These are phyloP conservation scores for Scyliorhinus canicula DNA, from an alignment of 2,797 vertebrate species.

Conservation along the genomic window DNA sequence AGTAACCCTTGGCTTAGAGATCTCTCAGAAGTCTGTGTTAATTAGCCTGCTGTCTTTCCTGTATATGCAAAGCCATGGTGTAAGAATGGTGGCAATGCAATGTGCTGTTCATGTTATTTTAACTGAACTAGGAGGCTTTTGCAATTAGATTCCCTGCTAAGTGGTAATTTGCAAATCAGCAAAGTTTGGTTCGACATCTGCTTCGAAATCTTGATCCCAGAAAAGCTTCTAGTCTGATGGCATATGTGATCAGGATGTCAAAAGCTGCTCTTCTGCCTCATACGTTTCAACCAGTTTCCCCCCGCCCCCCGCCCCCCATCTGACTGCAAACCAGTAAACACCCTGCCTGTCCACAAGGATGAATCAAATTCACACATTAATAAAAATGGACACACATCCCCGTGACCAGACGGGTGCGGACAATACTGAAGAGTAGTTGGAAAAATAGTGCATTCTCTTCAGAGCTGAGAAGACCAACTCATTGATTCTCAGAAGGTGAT, in stretches of 20 bases:
- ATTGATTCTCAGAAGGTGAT: background rate
- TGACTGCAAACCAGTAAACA: background rate
- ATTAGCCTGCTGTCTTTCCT: constrained; percentile 31
- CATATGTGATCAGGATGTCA: background rate
- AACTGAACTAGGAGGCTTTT: background rate
- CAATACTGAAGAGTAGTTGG: background rate
- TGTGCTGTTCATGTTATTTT: no score
- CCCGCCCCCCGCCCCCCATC: no score
- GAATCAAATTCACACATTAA: background rate
- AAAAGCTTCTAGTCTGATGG: background rate
- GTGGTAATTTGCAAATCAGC: constrained; percentile 30
- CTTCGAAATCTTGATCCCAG: constrained; percentile 4
- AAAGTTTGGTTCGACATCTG: constrained; percentile 23
- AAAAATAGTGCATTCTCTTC: constrained; percentile 11
- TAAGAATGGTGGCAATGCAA: background rate
- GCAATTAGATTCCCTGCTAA: constrained; percentile 24
- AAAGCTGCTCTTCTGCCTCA: background rate
- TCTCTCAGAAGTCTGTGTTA: constrained; percentile 1
- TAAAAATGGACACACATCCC: background rate
- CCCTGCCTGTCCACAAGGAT: background rate
- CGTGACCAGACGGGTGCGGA: background rate
- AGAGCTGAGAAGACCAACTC: background rate
- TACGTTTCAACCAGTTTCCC: background rate
- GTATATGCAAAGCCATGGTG: no score
- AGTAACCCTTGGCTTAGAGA: constrained; percentile 6